phyloP scores from a whole-genome alignment of 2,113 vertebrate genomes.

The Orientallactaga bullata region DNA sequence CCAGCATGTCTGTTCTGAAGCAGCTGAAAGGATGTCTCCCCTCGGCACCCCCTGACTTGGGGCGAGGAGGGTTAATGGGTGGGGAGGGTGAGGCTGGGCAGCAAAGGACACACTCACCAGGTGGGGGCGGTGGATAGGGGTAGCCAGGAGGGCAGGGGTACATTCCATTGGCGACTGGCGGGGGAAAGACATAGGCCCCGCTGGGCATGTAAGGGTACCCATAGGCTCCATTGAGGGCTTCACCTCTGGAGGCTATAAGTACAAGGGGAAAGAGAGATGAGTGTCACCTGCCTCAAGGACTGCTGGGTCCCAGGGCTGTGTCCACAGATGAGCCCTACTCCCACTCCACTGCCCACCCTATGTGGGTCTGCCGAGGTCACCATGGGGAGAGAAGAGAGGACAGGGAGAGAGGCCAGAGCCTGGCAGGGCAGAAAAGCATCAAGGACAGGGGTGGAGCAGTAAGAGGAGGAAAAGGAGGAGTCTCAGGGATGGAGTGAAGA shows the following conservation, averaged over 20 bases:
- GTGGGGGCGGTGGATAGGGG: conserved; percentile 91
- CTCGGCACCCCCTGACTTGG: conserved; percentile 40
- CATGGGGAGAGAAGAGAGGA: not conserved
- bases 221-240: conserved; percentile 90
- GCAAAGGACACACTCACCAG: conserved; percentile 85
- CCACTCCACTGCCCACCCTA: not conserved
- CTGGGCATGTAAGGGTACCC: conserved; percentile 96
- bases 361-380: not conserved
- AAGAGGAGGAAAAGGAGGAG: rapidly evolving
- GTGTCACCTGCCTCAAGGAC: not conserved
- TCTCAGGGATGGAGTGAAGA: rapidly evolving
- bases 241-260: conserved; percentile 94
- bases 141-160: conserved; percentile 92
- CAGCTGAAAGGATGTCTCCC: not conserved
- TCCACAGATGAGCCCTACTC: not conserved
- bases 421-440: not conserved
- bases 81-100: conserved; percentile 19
- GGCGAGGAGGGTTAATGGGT: not conserved
- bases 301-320: not conserved
- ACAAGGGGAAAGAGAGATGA: conserved; percentile 72
- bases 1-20: not conserved
- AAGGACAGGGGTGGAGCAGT: not conserved
- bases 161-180: conserved; percentile 91
- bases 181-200: conserved; percentile 92
- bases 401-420: not conserved